These are phyloP conservation scores for Cynopterus sphinx DNA, from an alignment of 2,797 vertebrate genomes.

Conservation along the genomic window DNA sequence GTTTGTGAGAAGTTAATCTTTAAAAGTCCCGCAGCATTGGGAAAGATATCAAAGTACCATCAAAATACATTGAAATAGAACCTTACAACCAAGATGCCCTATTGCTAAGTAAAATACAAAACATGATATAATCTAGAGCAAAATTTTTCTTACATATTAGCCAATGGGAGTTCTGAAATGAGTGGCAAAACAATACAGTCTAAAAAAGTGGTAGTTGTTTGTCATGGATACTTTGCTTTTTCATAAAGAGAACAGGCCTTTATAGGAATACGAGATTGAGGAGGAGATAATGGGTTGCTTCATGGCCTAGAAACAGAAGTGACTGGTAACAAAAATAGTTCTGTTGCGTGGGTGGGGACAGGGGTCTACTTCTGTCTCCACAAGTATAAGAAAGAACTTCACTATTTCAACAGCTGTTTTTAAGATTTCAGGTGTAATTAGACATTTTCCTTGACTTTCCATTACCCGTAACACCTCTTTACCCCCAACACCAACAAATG, in stretches of 20 bases:
- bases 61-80: background rate
- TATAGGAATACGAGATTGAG: background rate
- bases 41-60: background rate
- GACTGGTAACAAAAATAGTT: background rate
- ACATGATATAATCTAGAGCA: background rate
- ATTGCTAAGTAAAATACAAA: background rate
- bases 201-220: background rate
- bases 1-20: background rate
- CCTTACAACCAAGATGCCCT: background rate
- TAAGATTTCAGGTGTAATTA: background rate
- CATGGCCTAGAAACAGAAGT: background rate
- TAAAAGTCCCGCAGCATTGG: background rate
- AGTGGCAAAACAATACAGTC: background rate
- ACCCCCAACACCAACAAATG: too few species aligned
- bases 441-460: background rate
- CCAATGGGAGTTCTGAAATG: background rate
- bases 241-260: background rate
- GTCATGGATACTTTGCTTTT: background rate
- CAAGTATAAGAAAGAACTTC: background rate
- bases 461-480: accelerated
- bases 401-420: background rate
- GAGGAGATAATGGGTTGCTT: background rate
- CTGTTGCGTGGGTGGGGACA: background rate
- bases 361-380: background rate
- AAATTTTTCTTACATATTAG: background rate